phyloP scores from a whole-genome alignment of 64 coral and sea anemone species.

The Acropora yongei region DNA sequence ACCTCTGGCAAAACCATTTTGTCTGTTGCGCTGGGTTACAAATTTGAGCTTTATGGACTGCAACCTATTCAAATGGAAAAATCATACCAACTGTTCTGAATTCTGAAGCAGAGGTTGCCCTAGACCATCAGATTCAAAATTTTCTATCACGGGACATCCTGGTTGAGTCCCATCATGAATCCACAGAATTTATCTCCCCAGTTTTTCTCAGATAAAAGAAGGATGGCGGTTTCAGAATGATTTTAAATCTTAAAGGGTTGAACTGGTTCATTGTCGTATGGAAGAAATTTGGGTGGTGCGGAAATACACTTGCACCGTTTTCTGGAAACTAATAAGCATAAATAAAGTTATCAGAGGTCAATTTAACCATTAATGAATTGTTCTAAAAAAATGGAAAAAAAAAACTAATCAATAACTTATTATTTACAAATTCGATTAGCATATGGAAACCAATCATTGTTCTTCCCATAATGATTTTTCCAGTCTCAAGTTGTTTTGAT shows the following conservation, averaged over 20 bases:
- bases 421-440: no score
- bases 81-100: constrained; percentile 5
- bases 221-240: background rate
- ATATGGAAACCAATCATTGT: no score
- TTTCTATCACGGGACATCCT: background rate
- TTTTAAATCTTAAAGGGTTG: background rate
- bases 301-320: no score
- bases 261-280: constrained; percentile 6
- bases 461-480: no score
- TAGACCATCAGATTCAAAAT: background rate
- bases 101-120: background rate
- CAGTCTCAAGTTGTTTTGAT: no score
- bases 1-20: constrained; percentile 30
- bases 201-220: constrained; percentile 52
- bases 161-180: constrained; percentile 29
- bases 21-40: constrained; percentile 20
- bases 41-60: constrained; percentile 6
- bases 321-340: no score
- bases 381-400: no score
- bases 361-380: no score
- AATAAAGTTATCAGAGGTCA: no score
- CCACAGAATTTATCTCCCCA: constrained; percentile 29
- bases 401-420: no score
- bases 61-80: constrained; percentile 18
- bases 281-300: no score